A percentile compares a stretch with the other conserved stretches of the same genome.
phyloP scores from a whole-genome alignment of 1,140 invertebrate species.

The Zaprionus taronus region DNA sequence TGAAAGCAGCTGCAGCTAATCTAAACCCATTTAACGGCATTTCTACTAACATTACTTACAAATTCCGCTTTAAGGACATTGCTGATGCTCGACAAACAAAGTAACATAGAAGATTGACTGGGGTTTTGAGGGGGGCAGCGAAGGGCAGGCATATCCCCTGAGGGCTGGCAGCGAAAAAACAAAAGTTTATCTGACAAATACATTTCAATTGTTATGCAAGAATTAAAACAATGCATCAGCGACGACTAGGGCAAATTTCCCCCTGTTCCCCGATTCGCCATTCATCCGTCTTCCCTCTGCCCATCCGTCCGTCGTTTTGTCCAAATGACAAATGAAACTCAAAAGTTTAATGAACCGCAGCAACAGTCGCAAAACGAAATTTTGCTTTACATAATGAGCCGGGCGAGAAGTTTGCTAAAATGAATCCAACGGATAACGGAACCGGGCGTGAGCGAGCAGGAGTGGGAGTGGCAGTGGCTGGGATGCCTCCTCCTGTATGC shows the following conservation, averaged over 20 bases:
- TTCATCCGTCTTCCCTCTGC: neutral
- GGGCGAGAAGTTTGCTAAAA: conserved; percentile 26
- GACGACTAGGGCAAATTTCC: neutral
- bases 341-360: conserved; percentile 81
- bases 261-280: neutral
- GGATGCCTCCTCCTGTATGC: neutral
- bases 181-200: conserved; percentile 80
- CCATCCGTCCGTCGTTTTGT: neutral
- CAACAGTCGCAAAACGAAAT: conserved; percentile 67
- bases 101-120: neutral
- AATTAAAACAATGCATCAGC: conserved; percentile 59
- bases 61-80: conserved; percentile 23
- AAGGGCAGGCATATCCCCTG: neutral
- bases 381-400: conserved; percentile 57
- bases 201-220: conserved; percentile 70
- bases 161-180: conserved; percentile 51
- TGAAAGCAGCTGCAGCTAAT: conserved; percentile 11
- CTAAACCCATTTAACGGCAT: neutral
- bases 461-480: neutral
- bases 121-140: neutral
- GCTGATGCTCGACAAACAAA: conserved; percentile 9
- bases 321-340: conserved; percentile 73
- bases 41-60: conserved; percentile 11
- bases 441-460: conserved; percentile 17
- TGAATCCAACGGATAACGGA: conserved; percentile 10